Conservation (phyloP, 2,888 invertebrate species). For the Ormyrus rosae region DNA sequence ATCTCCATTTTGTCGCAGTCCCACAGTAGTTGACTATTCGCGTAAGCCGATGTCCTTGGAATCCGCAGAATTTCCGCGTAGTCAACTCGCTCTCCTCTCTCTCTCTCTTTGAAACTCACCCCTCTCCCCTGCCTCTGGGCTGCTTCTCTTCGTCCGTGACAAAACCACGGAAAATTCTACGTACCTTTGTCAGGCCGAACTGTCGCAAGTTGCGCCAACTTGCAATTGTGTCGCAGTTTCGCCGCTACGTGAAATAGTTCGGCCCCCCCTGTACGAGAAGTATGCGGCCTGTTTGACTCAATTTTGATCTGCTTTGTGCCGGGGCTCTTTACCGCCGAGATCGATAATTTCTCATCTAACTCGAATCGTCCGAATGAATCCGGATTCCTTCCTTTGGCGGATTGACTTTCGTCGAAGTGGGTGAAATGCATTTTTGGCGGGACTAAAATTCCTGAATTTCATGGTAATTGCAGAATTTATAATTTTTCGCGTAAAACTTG, state of each 20-base stretch:
- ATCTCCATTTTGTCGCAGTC: constrained; percentile 4
- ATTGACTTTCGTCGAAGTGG: no score
- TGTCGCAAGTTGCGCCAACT: constrained; percentile 52
- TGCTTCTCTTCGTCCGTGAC: constrained; percentile 33
- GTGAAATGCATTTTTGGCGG: no score
- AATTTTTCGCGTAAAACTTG: no score
- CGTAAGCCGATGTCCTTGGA: constrained; percentile 45
- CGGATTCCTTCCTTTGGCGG: no score
- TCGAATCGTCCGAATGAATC: no score
- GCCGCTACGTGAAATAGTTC: constrained; percentile 24
- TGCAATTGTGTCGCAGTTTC: constrained; percentile 49
- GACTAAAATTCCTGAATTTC: no score
- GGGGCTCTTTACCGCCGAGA: no score
- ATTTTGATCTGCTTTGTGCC: constrained; percentile 34
- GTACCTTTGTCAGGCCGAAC: constrained; percentile 49
- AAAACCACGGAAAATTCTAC: constrained; percentile 50
- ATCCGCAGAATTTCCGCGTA: constrained; percentile 48
- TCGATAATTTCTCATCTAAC: no score
- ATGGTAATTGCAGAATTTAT: no score
- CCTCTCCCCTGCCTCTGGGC: background rate
- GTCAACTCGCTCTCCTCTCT: constrained; percentile 13
- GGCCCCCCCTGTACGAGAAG: constrained; percentile 4
- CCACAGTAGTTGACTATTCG: background rate
- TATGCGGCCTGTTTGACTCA: constrained; percentile 43
- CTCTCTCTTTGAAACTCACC: constrained; percentile 5